Base-by-base conservation (phyloP, 2,888 invertebrate genomes). In the Urechis unicinctus region DNA sequence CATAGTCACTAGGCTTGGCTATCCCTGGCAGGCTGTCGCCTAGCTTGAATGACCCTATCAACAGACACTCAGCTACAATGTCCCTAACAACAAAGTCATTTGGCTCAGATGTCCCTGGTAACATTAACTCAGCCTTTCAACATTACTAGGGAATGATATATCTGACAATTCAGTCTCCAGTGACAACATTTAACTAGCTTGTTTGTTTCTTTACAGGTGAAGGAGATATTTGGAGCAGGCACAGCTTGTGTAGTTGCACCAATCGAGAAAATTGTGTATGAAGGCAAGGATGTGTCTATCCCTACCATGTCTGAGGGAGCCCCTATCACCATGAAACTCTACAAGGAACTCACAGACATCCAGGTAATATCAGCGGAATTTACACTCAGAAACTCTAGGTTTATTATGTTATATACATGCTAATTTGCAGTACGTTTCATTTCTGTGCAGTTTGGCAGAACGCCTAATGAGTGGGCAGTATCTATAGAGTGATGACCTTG, bases 141-240 rank as follows among this genome's bases (percentile, higher is more conserved):
- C 36, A 9, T 36, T 17, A 17, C 9, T 36, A 17, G 9, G 17
- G 36, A 36, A n/a, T n/a, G n/a, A n/a, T 43, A 43, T 45, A 1
- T 45, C 9, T 45, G 1, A 26, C 1, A 9, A 2, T 51, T 51
- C 17, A 9, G n/a, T n/a, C 41, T 48, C 13, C 1, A 24, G 24
- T 51, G 5, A 49, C 17, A 49, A 13, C 17, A n/a, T n/a, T 30
- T n/a, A n/a, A n/a, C n/a, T n/a, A n/a, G n/a, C 28, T 24, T 52
- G 21, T 52, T 21, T 46, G 41, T 25, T 46, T 59, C 52, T 57
- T 81, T 82, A 1, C 81, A 96, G 95, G 78, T 98, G 64, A 77
- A 93, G 65, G 98, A 98, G 80, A 83, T 97, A 78, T 99, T 98
- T 78, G 98, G 97, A 56, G 85, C 93, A n/a, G 98, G 98, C 55